These are phyloP conservation scores for Choloepus hoffmanni DNA, from an alignment of 2,113 vertebrate species.

Conservation along the genomic window DNA sequence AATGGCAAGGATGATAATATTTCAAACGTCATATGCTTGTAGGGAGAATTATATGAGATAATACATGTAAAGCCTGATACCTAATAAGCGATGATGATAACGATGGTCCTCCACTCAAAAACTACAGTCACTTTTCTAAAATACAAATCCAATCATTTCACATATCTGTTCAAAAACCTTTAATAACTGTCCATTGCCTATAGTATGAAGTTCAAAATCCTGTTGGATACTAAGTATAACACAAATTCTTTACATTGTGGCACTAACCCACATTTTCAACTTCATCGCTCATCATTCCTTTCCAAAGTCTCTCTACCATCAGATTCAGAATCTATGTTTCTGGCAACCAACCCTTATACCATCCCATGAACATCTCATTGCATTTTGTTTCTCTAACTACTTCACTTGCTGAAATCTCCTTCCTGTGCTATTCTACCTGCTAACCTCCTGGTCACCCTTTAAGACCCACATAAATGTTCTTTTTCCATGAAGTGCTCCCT, in stretches of 20 bases:
- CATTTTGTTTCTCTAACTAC: background rate
- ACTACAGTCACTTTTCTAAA: background rate
- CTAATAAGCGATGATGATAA: no score
- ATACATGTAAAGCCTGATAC: background rate
- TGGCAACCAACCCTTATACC: background rate
- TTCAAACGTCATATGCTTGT: rapidly evolving
- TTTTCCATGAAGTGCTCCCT: background rate
- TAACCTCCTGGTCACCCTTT: background rate
- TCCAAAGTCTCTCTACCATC: background rate
- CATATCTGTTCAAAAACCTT: background rate
- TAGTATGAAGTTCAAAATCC: background rate
- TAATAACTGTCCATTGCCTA: background rate
- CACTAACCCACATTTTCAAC: background rate
- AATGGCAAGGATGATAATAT: background rate
- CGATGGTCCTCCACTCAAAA: background rate
- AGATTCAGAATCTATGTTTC: background rate
- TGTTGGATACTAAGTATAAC: background rate
- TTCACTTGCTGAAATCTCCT: background rate
- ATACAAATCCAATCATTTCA: background rate
- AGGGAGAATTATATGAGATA: background rate
- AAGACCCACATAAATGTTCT: background rate
- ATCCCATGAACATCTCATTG: rapidly evolving
- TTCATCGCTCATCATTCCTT: background rate
- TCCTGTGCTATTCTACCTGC: background rate
- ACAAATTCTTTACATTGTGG: background rate